Evolutionary conservation across 2,113 vertebrate species (phyloP).

Genomic region (Daphoenositta chrysoptera): DNA sequence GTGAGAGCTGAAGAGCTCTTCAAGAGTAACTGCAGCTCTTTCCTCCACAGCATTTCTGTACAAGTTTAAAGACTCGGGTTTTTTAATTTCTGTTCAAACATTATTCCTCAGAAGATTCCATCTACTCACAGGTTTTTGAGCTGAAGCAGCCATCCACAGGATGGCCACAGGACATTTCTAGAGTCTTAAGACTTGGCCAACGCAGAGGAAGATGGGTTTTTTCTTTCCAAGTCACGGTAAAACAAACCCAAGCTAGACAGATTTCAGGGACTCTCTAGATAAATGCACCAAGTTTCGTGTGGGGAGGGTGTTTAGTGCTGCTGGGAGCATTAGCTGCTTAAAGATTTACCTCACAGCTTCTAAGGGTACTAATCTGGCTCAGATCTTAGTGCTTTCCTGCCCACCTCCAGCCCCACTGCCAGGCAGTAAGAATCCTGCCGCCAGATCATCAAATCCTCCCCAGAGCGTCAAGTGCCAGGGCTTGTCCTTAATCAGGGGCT

Average conservation of each 20-base stretch:
- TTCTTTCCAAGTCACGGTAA: neutral
- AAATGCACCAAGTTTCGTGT: neutral
- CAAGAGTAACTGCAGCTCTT: neutral
- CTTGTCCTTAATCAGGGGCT: neutral
- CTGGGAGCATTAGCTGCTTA: conserved; percentile 38
- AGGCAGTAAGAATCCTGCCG: neutral
- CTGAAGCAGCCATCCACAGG: neutral
- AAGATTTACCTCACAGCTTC: conserved; percentile 47
- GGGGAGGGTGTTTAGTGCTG: neutral
- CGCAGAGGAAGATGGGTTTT: rapidly evolving
- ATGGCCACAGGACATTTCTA: neutral
- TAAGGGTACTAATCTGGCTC: conserved; percentile 31
- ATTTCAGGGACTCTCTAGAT: neutral
- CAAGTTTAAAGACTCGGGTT: neutral
- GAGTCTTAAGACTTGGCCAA: neutral
- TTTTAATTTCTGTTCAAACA: neutral
- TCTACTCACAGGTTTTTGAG: neutral
- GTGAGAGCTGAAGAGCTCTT: neutral
- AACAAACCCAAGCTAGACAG: neutral
- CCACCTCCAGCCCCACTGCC: conserved; percentile 5
- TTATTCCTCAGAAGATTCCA: neutral
- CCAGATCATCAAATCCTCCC: conserved; percentile 5
- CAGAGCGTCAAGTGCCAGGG: neutral
- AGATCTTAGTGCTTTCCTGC: neutral
- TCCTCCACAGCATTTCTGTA: neutral